Evolutionary conservation across 2,797 vertebrate genomes (phyloP), one percentile per base, ranked within the genome.

Genomic region (Muscicapa striata): DNA sequence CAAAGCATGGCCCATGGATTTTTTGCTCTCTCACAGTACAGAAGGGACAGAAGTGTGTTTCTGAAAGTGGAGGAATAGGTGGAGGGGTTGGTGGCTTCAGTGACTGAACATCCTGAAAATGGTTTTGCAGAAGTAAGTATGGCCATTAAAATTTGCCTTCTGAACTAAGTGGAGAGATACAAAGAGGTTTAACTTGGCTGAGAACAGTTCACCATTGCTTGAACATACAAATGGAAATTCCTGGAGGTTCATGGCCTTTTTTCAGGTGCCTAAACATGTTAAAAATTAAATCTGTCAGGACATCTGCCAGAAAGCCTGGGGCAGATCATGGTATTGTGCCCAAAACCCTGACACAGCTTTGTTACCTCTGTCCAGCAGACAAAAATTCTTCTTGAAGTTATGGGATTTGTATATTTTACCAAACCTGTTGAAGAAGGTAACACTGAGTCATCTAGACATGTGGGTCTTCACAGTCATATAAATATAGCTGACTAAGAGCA

Each of bases 401-500:
- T 5, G 11, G 3, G 23, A 27, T 52, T 49, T 57, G 2, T 30
- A 36, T 13, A 7, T 59, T 69, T 88, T 67, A 52, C 52, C 12
- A 22, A 48, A 94, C 59, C 2, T 52, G 11, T n/a, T 82, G 6
- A 41, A 70, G 66, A 74, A 80, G 22, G 27, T 78, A 81, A 45
- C 51, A 59, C 30, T 63, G 41, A 68, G 52, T 40, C 36, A 86
- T 45, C 40, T 45, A 84, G 58, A 91, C 5, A 13, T 27, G 22
- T 49, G 34, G 45, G n/a, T 66, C 70, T 84, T 85, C 63, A 49
- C 20, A 59, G 26, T 4, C 23, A 13, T 45, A 23, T 67, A 95
- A 88, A 91, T 92, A 91, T 36, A 90, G 55, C 8, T 76, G 38
- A 83, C 87, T 95, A 17, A 82, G 70, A 84, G 32, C 67, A 95